Percentiles rank a stretch among this genome's conserved stretches.
Evolutionary conservation across 2,888 invertebrate species (phyloP).

Genomic region (Hyalella azteca): DNA sequence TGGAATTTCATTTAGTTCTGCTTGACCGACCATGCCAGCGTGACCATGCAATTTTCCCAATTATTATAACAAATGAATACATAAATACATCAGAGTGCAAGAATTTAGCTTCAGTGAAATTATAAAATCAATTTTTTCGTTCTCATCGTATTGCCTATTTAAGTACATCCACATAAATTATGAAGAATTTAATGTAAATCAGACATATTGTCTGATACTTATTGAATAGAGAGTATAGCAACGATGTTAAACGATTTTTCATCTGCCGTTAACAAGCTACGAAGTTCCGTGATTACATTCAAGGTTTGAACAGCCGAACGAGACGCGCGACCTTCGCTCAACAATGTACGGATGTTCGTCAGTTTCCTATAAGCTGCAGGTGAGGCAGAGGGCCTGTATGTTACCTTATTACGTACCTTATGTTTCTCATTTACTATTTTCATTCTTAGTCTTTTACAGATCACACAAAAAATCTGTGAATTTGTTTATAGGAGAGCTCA

Average conservation of each 20-base stretch:
- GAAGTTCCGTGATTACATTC: not conserved
- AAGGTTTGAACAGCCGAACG: not conserved
- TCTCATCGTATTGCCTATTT: no score
- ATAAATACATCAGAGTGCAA: not conserved
- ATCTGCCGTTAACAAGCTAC: not conserved
- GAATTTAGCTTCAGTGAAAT: no score
- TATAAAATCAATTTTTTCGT: no score
- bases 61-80: not conserved
- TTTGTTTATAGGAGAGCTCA: no score
- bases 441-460: not conserved
- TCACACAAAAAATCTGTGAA: not conserved
- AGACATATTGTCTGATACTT: not conserved
- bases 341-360: slow-evolving; percentile 15
- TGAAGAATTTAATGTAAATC: not conserved
- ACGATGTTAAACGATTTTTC: not conserved
- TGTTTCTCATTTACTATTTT: not conserved
- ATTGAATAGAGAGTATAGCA: not conserved
- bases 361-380: not conserved
- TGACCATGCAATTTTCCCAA: no score
- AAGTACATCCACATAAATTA: no score
- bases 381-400: not conserved
- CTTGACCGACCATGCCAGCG: not conserved
- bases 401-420: not conserved
- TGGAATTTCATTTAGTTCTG: no score
- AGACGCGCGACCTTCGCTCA: not conserved